Percentiles rank a stretch among this genome's conserved stretches.
Conservation (phyloP, 2,888 invertebrate genomes). For the Synanthedon myopaeformis region DNA sequence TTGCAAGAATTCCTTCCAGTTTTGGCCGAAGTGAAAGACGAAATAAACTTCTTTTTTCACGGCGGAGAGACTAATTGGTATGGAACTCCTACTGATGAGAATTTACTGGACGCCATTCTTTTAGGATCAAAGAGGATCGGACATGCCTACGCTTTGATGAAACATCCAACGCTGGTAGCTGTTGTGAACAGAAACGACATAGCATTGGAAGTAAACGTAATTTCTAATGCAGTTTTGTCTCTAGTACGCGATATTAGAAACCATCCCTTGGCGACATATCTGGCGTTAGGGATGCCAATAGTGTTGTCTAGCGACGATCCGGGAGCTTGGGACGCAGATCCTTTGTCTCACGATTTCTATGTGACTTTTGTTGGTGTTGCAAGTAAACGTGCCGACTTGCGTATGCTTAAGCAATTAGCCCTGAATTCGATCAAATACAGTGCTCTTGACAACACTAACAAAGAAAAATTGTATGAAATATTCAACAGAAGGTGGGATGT, state of each 20-base stretch:
- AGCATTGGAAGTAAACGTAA: conserved; percentile 82
- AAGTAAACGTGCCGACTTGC: conserved; percentile 75
- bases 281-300: conserved; percentile 77
- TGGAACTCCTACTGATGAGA: conserved; percentile 75
- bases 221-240: conserved; percentile 81
- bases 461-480: conserved; percentile 21
- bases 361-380: conserved; percentile 81
- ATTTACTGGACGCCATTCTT: conserved; percentile 81
- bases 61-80: conserved; percentile 86
- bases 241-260: conserved; percentile 80
- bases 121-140: conserved; percentile 82
- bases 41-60: conserved; percentile 79
- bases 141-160: conserved; percentile 79
- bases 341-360: conserved; percentile 83
- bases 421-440: conserved; percentile 81
- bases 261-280: conserved; percentile 77
- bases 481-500: conserved; percentile 37
- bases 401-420: conserved; percentile 79
- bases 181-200: conserved; percentile 70
- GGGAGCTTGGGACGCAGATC: conserved; percentile 80
- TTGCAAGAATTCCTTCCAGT: conserved; percentile 70
- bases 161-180: conserved; percentile 76
- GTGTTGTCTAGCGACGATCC: conserved; percentile 86
- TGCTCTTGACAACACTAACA: conserved; percentile 38
- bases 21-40: conserved; percentile 56